Evolutionary conservation across 2,113 vertebrate species (phyloP), one percentile per base, ranked within the genome.

Genomic region (Gadus macrocephalus): DNA sequence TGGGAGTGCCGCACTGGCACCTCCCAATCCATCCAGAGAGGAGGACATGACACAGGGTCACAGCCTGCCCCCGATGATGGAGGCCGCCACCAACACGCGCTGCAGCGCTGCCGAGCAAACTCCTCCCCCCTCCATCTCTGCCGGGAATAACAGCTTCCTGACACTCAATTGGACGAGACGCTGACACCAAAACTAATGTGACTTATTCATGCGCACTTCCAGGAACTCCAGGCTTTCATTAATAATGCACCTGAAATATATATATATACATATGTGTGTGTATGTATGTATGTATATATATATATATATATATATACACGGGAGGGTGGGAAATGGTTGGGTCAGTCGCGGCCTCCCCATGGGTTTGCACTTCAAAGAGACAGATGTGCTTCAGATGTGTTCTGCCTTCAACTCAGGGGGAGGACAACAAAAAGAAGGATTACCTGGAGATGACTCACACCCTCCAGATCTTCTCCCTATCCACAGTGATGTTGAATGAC

Each of bases 171-270:
- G 85, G 81, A 74, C 85, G 88, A 89, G 86, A 82, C 74, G 60
- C 69, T 81, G 74, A 81, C 87, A 89, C 85, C 90, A 90, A 89
- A 90, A 91, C 88, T 90, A 80, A 84, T 71, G 82, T 92, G 86
- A 90, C 82, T 91, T 90, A 91, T 92, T 91, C 82, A 92, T 91
- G 87, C 85, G 78, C 73, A 83, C 81, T 89, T 91, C 89, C 90
- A 85, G 89, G 86, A 92, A 92, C 69, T 82, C 78, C 66, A 49
- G 61, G 49, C 71, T 89, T 87, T 86, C 82, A 83, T 87, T 77
- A 78, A 80, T 80, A 84, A 80, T 75, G 75, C 75, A 81, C 77
- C 20, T 27, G 67, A 68, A 59, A 60, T 4, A n/a, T 28, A 68
- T 58, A 56, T 53, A 58, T n/a, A 58, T 58, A 58, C 0, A 17